Base-by-base conservation (phyloP, 2,888 invertebrate species). In the Emmelina monodactyla region DNA sequence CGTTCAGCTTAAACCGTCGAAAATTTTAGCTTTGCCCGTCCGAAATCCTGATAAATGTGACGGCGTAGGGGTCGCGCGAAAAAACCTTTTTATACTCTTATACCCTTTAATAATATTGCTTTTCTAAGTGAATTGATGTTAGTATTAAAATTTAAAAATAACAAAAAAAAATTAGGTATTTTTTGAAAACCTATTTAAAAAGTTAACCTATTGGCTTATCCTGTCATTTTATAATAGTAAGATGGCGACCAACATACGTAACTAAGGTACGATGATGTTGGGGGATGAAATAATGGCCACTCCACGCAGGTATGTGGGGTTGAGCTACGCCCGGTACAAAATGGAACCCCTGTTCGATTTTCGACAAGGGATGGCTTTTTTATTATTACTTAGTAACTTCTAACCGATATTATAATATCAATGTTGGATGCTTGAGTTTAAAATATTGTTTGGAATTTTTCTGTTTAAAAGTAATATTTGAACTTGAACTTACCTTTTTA, bases 11-110 rank as follows among this genome's bases (percentile, higher is more conserved):
- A 79, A 65, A 73, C 58, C 76, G 71, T 72, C 75, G 69, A 76
- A 80, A 80, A 76, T 73, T 80, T 80, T 79, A 81, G 83, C 83
- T 81, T 80, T 72, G 80, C 76, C 81, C 82, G 76, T 82, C 83
- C 80, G 83, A 78, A 84, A 85, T 85, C 85, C 84, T 84, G 85
- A 85, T 83, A 83, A 81, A 85, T 83, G 82, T 66, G 56, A 64
- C 62, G 55, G 58, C 64, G 46, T 48, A 51, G 55, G 65, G 67
- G 62, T 59, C 53, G 63, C 50, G 48, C 42, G 58, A 53, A 65
- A 70, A 72, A 66, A 58, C 47, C 52, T 53, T 50, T 58, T 48
- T n/a, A n/a, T n/a, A n/a, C n/a, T n/a, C n/a, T 55, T 56, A 52
- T 53, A 58, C 53, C 61, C 58, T 67, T 64, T 62, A 58, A 60